Base-by-base conservation (phyloP, 2,888 invertebrate genomes). In the Adela reaumurella region DNA sequence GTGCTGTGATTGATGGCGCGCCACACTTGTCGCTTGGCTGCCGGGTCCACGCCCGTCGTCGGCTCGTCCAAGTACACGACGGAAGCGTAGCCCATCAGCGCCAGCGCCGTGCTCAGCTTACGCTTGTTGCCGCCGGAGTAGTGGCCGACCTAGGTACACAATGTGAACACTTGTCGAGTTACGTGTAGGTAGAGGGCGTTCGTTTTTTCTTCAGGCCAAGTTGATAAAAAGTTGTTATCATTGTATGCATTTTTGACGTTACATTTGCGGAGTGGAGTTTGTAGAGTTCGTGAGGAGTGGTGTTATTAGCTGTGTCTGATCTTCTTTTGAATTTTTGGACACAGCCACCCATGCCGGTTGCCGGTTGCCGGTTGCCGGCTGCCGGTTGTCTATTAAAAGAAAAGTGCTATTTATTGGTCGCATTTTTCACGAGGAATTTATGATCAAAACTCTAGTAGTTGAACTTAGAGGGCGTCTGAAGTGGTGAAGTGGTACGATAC, bases 41-140 rank as follows among this genome's bases (percentile, higher is more conserved):
- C n/a, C n/a, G n/a, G n/a, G n/a, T n/a, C n/a, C n/a, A n/a, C n/a
- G n/a, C n/a, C n/a, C n/a, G n/a, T n/a, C n/a, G n/a, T n/a, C n/a
- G n/a, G n/a, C n/a, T n/a, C n/a, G n/a, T n/a, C n/a, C n/a, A n/a
- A n/a, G n/a, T n/a, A 87, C 24, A 89, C 76, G 1, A 90, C 74
- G 1, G 84, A 80, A 0, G 90, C 85, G 57, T 86, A 83, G 1
- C 89, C 89, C 17, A 90, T 68, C 24, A 90, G 66, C 0, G 89
- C 85, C 2, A 90, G 74, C 0, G 89, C 88, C 8, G 89, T 84
- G 54, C 88, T 88, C n/a, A 90, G 70, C 66, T 90, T 89, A 45
- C 89, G 72, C 62, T 88, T 89, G 53, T 88, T 89, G 16, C 89
- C 89, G 17, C 89, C 89, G 59, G 89, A 89, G 59, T 86, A 87